A percentile compares a stretch with the other conserved stretches of the same genome.
These are phyloP conservation scores for Boulengeromyrus knoepffleri DNA, from an alignment of 2,113 vertebrate genomes.

Conservation along the genomic window DNA sequence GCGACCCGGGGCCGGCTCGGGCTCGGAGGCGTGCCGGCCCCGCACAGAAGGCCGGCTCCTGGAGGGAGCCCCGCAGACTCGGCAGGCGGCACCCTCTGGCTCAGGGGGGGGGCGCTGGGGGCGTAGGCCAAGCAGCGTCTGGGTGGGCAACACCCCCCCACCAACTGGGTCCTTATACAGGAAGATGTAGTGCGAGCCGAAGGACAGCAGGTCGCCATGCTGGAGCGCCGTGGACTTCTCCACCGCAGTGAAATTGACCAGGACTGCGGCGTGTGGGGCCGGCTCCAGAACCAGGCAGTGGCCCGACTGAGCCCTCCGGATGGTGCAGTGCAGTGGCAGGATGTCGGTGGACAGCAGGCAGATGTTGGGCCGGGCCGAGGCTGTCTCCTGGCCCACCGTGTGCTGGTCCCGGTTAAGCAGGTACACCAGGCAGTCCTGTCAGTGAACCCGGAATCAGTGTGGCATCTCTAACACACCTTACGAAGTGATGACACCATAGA, in stretches of 20 bases:
- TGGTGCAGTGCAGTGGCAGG: slow-evolving; percentile 83
- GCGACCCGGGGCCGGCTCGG: slow-evolving; percentile 32
- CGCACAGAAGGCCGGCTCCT: slow-evolving; percentile 34
- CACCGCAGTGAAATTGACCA: slow-evolving; percentile 75
- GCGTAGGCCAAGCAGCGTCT: slow-evolving; percentile 69
- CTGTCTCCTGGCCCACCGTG: slow-evolving; percentile 84
- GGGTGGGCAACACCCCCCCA: slow-evolving; percentile 69
- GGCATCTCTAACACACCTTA: background rate
- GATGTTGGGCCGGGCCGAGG: slow-evolving; percentile 84
- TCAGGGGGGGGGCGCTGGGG: slow-evolving; percentile 54
- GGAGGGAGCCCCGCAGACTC: slow-evolving; percentile 64
- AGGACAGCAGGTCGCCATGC: slow-evolving; percentile 86
- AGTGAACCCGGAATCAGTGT: background rate
- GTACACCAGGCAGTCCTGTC: slow-evolving; percentile 88
- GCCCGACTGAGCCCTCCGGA: slow-evolving; percentile 43
- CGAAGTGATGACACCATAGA: background rate
- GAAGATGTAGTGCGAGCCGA: slow-evolving; percentile 86
- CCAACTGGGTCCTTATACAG: slow-evolving; percentile 83
- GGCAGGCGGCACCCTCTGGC: slow-evolving; percentile 48
- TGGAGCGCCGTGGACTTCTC: slow-evolving; percentile 65
- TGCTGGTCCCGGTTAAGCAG: slow-evolving; percentile 83
- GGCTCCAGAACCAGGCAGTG: slow-evolving; percentile 66
- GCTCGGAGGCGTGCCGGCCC: slow-evolving; percentile 29
- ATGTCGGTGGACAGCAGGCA: slow-evolving; percentile 85
- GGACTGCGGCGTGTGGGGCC: slow-evolving; percentile 62